Base-by-base conservation (phyloP, 2,888 invertebrate genomes). In the Calliphora vomitoria region DNA sequence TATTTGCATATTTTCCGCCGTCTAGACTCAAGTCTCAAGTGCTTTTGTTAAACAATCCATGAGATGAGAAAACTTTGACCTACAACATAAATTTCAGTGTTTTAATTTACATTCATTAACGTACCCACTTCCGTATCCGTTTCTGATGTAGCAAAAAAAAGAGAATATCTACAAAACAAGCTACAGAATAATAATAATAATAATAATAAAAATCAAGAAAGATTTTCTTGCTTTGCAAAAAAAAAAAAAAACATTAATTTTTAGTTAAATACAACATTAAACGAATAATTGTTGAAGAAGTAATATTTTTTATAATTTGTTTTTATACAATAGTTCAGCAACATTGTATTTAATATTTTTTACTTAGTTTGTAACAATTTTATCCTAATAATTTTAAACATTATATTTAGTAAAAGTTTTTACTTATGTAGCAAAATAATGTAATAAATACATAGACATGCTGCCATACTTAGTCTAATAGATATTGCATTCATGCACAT, bases 1-100 rank as follows among this genome's bases (percentile, higher is more conserved):
- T 60, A 55, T 18, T 68, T 68, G 38, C n/a, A 31, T 47, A 68
- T 68, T 47, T 47, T 47, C 6, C 44, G 11, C 25, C 15, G 47
- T 69, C 68, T 69, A 69, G 68, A 69, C 68, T 31, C 8, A 68
- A 41, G 44, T 47, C 44, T 68, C 68, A 68, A 68, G 47, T 68
- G 15, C 13, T n/a, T 47, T 20, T 31, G 47, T 25, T 8, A n/a
- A 68, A 15, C 68, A 11, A 15, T 25, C 8, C 8, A n/a, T 25
- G 8, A 25, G 15, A 47, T 68, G 25, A 47, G 47, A 13, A 68
- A 68, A 68, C 68, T 50, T 68, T 68, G 68, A 50, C 68, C 47
- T 15, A 47, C n/a, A 69, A 31, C 8, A 1, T 50, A 1, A 66
- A 20, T 66, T 47, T 69, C 1, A 8, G 8, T 10, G 25, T 41